These are phyloP conservation scores for Druon quercuslanigerum DNA, from an alignment of 1,140 invertebrate genomes.

Conservation along the genomic window DNA sequence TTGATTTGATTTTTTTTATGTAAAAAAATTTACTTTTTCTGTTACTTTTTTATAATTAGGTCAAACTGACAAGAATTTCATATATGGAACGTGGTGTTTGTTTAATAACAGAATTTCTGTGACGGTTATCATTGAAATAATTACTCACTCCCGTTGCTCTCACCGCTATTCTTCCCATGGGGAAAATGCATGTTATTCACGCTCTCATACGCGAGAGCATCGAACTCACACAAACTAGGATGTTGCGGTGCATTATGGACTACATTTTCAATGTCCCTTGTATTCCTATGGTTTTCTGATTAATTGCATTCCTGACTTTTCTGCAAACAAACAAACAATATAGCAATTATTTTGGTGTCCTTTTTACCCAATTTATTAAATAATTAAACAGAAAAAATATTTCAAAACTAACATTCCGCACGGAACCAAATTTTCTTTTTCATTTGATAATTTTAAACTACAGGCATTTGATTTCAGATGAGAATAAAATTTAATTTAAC, in stretches of 20 bases:
- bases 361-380: not conserved
- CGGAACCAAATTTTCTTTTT: no score
- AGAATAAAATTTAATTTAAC: no score
- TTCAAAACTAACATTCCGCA: no score
- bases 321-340: constrained; percentile 30
- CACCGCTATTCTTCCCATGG: constrained; percentile 51
- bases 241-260: constrained; percentile 49
- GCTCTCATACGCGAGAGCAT: constrained; percentile 64
- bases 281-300: constrained; percentile 42
- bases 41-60: no score
- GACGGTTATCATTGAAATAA: constrained; percentile 5
- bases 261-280: constrained; percentile 58
- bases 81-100: no score
- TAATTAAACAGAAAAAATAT: not conserved
- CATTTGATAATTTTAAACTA: no score
- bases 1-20: no score
- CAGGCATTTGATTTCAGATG: no score
- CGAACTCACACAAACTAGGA: constrained; percentile 49
- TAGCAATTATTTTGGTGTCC: not conserved
- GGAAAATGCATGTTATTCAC: constrained; percentile 63
- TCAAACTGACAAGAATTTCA: no score
- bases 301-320: constrained; percentile 48
- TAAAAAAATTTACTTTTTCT: no score
- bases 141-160: constrained; percentile 57
- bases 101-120: constrained; percentile 9